Evolutionary conservation across 2,797 vertebrate genomes (phyloP).

Genomic region (Rhinella marina): DNA sequence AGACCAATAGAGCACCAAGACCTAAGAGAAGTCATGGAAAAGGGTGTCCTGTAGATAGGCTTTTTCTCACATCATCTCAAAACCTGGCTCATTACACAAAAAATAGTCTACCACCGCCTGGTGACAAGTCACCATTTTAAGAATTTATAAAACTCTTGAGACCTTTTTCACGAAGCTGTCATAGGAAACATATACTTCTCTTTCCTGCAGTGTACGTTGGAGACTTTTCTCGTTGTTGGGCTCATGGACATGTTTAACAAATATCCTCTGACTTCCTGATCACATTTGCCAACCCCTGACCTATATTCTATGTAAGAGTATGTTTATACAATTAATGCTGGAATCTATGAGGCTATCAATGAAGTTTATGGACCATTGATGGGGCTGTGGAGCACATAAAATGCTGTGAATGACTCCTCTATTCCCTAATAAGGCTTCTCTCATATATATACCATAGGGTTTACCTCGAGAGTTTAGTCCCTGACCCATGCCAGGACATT

Average conservation of each 20-base stretch:
- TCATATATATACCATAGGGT: slow-evolving; percentile 6
- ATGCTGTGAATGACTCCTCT: slow-evolving; percentile 20
- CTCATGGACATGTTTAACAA: neutral
- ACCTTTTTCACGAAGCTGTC: no score
- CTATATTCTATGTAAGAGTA: neutral
- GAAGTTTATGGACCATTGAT: neutral
- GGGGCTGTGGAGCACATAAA: neutral
- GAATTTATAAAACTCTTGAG: no score
- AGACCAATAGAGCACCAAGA: no score
- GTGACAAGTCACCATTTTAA: no score
- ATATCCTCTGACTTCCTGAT: neutral
- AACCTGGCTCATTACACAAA: no score
- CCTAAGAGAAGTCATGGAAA: no score
- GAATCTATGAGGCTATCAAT: neutral
- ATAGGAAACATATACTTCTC: no score
- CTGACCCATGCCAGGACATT: slow-evolving; percentile 35
- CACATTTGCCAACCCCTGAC: slow-evolving; percentile 1
- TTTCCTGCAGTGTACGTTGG: neutral
- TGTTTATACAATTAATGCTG: neutral
- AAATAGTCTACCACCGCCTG: no score
- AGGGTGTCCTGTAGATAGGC: no score
- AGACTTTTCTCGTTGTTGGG: neutral
- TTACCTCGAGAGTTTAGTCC: slow-evolving; percentile 31
- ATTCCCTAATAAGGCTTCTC: neutral
- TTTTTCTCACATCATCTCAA: no score